Base-by-base conservation (phyloP, 2,113 vertebrate genomes). In the Boleophthalmus pectinirostris region DNA sequence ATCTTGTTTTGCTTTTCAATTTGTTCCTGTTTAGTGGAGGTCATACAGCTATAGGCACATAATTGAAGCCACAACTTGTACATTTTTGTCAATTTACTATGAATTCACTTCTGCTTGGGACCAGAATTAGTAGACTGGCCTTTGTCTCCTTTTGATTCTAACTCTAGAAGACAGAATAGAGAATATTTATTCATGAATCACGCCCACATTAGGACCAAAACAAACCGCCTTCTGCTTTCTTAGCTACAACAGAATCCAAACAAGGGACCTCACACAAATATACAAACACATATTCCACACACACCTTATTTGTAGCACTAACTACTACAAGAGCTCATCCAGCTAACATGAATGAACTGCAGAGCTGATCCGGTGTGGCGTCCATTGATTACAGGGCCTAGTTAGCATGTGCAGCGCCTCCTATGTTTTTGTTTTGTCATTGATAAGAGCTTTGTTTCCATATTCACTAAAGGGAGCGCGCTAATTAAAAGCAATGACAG, bases 401-500 rank as follows among this genome's bases (percentile, higher is more conserved):
- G 79, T 91, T 90, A 88, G 69, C 56, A 84, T 80, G 81, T 82
- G 49, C 72, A 35, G 73, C 72, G 74, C 67, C 77, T 91, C 81
- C 77, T 66, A 79, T 86, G 80, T 90, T 89, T 77, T 81, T 85
- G 73, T 74, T 84, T 78, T 85, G 77, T 78, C 85, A 89, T 82
- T 91, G 88, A 92, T 92, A 91, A 92, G 84, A 69, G 85, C 82
- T 89, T 87, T 87, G 86, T 74, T 66, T 75, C 74, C 66, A 53
- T 74, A 80, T 72, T 53, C 56, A 66, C 87, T 81, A 70, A 79
- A 82, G 72, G 80, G 83, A 85, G 75, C 46, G 4, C 13, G 73
- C 78, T 92, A 92, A 92, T 91, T 92, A 90, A 90, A 91, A 82
- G 25, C 78, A 85, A 66, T 77, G 81, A 82, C 85, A 87, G 73